A percentile compares a stretch with the other conserved stretches of the same genome.
Conservation (phyloP, 1,140 invertebrate species). For the Pseudomyrmex sp. region DNA sequence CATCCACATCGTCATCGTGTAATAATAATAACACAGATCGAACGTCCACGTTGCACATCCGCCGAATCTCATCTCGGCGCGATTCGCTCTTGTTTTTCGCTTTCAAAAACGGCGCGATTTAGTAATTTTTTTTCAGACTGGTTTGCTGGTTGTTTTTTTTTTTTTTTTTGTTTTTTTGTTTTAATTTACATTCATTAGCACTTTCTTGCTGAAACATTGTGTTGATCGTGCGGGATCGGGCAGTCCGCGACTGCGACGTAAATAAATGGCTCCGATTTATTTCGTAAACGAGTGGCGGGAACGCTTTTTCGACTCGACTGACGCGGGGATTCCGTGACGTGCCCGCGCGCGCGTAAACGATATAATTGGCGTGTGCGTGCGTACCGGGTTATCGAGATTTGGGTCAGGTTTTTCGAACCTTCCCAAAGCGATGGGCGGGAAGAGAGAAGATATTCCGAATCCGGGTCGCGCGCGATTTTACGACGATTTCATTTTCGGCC, state of each 20-base stretch:
- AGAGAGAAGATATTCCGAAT: background rate
- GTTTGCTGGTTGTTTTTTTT: no score
- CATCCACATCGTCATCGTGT: background rate
- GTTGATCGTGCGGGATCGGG: no score
- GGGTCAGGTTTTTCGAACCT: constrained; percentile 53
- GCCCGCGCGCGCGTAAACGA: background rate
- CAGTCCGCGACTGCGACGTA: no score
- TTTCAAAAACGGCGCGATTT: background rate
- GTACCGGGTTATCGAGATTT: constrained; percentile 1
- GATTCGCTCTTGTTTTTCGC: background rate
- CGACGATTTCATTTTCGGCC: constrained; percentile 22
- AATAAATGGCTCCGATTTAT: no score
- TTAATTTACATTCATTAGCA: no score
- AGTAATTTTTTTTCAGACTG: no score
- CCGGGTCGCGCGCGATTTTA: constrained; percentile 25
- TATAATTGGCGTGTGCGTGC: background rate
- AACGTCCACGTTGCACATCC: background rate
- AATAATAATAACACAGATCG: background rate
- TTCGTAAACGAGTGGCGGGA: no score
- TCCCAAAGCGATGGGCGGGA: no score
- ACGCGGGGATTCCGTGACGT: background rate
- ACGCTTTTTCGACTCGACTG: no score
- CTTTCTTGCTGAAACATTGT: no score
- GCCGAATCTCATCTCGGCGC: no score
- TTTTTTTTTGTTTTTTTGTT: no score